phyloP scores from a whole-genome alignment of 2,113 vertebrate species.

The Marcusenius ussheri region DNA sequence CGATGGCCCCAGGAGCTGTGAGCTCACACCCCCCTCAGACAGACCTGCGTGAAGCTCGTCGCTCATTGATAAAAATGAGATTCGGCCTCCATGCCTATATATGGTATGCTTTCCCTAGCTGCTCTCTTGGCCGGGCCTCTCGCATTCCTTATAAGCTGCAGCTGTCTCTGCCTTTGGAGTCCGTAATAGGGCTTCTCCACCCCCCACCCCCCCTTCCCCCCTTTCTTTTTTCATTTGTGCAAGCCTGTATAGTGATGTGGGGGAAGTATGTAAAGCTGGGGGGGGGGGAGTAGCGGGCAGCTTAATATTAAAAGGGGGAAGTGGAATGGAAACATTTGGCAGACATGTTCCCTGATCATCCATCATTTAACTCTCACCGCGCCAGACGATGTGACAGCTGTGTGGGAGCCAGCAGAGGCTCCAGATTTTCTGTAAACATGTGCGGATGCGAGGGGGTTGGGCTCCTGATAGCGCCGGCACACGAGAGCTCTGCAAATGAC shows the following conservation, averaged over 20 bases:
- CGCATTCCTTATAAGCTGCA: conserved; percentile 73
- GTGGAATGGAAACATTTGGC: conserved; percentile 55
- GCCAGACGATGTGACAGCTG: background rate
- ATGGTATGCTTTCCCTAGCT: conserved; percentile 71
- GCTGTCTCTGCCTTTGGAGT: conserved; percentile 63
- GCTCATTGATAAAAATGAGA: conserved; percentile 75
- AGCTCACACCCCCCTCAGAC: background rate
- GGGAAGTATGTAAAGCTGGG: conserved; percentile 27
- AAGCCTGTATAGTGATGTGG: conserved; percentile 30
- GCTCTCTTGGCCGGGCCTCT: conserved; percentile 61
- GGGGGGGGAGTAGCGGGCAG: conserved; percentile 15
- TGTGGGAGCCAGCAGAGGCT: background rate
- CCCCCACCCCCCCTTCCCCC: background rate
- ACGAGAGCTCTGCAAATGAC: background rate
- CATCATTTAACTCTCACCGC: background rate
- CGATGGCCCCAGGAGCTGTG: background rate
- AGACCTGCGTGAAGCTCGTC: background rate
- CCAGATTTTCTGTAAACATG: background rate
- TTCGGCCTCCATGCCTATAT: conserved; percentile 78
- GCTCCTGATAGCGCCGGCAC: background rate
- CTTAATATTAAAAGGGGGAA: conserved; percentile 8
- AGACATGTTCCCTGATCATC: conserved; percentile 13
- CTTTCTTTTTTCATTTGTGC: conserved; percentile 13
- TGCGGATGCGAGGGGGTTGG: background rate
- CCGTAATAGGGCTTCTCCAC: conserved; percentile 13